Conservation (phyloP, 2,888 invertebrate species). For the Stenichneumon culpator region DNA sequence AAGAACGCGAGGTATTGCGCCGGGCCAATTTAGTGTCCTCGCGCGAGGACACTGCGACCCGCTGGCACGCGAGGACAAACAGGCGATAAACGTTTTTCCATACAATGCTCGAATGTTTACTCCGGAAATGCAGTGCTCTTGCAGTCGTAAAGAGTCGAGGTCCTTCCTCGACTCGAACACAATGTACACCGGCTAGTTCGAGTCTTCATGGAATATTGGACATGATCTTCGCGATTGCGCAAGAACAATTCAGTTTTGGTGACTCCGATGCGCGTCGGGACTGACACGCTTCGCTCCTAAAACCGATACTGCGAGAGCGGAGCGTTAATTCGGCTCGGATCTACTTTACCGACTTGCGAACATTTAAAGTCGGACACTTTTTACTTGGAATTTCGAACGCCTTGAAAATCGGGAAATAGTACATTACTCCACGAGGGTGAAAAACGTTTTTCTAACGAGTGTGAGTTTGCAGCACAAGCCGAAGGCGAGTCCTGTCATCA, state of each 20-base stretch:
- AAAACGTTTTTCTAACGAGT: too few species aligned
- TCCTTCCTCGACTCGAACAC: not conserved
- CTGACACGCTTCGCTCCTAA: slow-evolving; percentile 32
- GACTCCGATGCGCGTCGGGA: not conserved
- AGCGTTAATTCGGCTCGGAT: not conserved
- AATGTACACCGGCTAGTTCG: not conserved
- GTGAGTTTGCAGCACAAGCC: too few species aligned
- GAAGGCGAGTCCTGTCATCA: too few species aligned
- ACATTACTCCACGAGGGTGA: too few species aligned
- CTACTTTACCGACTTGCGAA: not conserved
- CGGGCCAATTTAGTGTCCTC: slow-evolving; percentile 6
- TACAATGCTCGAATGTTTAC: not conserved
- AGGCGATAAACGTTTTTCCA: slow-evolving; percentile 54
- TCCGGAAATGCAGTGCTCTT: not conserved
- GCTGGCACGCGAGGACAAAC: slow-evolving; percentile 79
- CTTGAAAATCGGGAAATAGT: too few species aligned
- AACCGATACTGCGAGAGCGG: not conserved
- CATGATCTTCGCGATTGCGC: slow-evolving; percentile 33
- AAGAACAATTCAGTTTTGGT: not conserved
- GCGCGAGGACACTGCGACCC: slow-evolving; percentile 75
- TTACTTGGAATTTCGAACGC: too few species aligned
- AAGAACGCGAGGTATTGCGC: not conserved
- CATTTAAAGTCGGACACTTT: not conserved
- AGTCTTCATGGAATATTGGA: not conserved
- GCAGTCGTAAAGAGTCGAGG: slow-evolving; percentile 17